phyloP scores from a whole-genome alignment of 2,113 vertebrate species.

The Labeo catla region DNA sequence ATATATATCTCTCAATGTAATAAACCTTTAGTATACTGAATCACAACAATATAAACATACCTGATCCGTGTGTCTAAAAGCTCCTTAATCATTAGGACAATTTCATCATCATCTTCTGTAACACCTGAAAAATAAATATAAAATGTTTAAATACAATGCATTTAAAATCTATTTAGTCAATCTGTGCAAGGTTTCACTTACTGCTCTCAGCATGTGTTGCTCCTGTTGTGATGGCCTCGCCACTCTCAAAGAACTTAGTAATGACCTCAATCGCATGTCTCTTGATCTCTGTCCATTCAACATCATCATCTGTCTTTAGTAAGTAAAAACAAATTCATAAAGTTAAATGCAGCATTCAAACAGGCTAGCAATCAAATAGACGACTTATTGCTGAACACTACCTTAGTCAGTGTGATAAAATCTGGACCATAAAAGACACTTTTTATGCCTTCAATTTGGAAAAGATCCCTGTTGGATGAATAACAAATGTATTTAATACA shows the following conservation, averaged over 20 bases:
- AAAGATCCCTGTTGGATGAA: slow-evolving; percentile 72
- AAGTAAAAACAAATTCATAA: neutral
- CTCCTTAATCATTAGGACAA: slow-evolving; percentile 82
- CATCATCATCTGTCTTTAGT: slow-evolving; percentile 74
- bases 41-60: slow-evolving; percentile 38
- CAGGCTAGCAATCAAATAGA: neutral
- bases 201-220: slow-evolving; percentile 72
- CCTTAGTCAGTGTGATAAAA: slow-evolving; percentile 83
- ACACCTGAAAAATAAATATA: slow-evolving; percentile 61
- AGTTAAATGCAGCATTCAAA: neutral
- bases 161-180: neutral
- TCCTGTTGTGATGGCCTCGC: slow-evolving; percentile 73
- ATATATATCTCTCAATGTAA: too few species aligned
- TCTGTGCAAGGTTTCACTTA: slow-evolving; percentile 62
- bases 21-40: neutral
- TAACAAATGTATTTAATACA: slow-evolving; percentile 2
- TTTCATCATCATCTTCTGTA: slow-evolving; percentile 80
- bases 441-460: slow-evolving; percentile 82
- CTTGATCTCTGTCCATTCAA: slow-evolving; percentile 78
- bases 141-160: neutral
- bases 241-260: slow-evolving; percentile 76
- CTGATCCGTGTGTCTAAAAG: slow-evolving; percentile 81
- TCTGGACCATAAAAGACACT: slow-evolving; percentile 84
- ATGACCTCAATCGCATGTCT: slow-evolving; percentile 71
- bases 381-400: slow-evolving; percentile 44